Conservation (phyloP, 1,140 invertebrate genomes). For the Drosophila leontia region DNA sequence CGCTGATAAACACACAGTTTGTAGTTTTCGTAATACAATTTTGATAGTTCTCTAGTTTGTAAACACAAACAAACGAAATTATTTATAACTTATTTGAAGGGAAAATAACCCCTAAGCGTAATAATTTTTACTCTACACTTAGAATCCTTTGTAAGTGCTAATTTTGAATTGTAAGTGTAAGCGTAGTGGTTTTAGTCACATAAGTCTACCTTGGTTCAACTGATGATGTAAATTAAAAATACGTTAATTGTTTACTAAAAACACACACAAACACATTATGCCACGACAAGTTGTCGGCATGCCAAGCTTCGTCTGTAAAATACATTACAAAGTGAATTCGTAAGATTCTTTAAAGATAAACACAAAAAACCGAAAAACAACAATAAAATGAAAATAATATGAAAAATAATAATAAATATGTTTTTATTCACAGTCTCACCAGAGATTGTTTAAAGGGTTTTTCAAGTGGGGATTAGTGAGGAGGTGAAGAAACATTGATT, state of each 20-base stretch:
- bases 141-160: slow-evolving; percentile 70
- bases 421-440: neutral
- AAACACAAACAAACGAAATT: slow-evolving; percentile 50
- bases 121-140: slow-evolving; percentile 66
- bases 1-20: slow-evolving; percentile 34
- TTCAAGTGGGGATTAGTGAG: too few species aligned
- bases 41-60: slow-evolving; percentile 53
- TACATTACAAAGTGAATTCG: slow-evolving; percentile 70
- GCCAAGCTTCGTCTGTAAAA: slow-evolving; percentile 72
- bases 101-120: slow-evolving; percentile 44
- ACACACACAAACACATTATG: slow-evolving; percentile 30
- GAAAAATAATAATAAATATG: slow-evolving; percentile 25
- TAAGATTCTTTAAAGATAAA: slow-evolving; percentile 80
- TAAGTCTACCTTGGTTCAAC: slow-evolving; percentile 71
- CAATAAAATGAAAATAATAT: slow-evolving; percentile 73
- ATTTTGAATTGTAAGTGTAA: slow-evolving; percentile 75
- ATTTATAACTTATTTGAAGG: slow-evolving; percentile 73
- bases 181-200: slow-evolving; percentile 61
- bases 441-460: neutral
- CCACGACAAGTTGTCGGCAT: slow-evolving; percentile 35
- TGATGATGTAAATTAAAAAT: slow-evolving; percentile 80
- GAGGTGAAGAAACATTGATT: too few species aligned
- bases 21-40: slow-evolving; percentile 47
- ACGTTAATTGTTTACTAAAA: slow-evolving; percentile 81
- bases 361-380: slow-evolving; percentile 62